These are phyloP conservation scores for mouse (Mus musculus) DNA, from an alignment of 2,113 vertebrate genomes.

Conservation along the genomic window DNA sequence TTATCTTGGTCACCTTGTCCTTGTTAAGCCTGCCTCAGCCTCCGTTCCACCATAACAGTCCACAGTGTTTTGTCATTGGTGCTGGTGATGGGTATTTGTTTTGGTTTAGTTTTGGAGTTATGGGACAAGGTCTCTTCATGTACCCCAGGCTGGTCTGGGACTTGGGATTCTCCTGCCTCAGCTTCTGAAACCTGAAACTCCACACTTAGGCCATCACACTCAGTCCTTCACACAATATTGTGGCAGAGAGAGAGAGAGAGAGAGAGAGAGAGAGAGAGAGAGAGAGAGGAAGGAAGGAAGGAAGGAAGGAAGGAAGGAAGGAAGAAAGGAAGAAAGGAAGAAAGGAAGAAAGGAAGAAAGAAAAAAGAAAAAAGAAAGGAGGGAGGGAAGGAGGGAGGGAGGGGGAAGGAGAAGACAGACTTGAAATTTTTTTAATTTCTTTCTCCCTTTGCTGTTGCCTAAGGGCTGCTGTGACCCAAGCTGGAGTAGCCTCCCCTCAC, in stretches of 20 bases:
- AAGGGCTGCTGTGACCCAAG: neutral
- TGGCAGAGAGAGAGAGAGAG: neutral
- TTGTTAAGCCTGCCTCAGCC: neutral
- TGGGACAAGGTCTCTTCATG: neutral
- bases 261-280: fast-evolving
- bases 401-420: neutral
- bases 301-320: neutral
- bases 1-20: neutral
- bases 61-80: neutral
- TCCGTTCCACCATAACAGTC: neutral
- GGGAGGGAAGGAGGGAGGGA: neutral
- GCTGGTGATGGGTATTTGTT: neutral
- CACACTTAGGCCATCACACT: neutral
- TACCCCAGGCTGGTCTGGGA: neutral
- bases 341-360: too few relatives aligned
- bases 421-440: neutral
- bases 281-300: too few relatives aligned
- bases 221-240: neutral
- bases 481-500: neutral
- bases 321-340: too few relatives aligned
- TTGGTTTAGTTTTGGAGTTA: neutral
- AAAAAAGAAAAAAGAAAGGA: too few relatives aligned
- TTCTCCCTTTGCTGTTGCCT: neutral
- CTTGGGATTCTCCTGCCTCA: neutral
- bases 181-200: neutral